Conservation (phyloP, 1,140 invertebrate genomes). For the Nasonia vitripennis region DNA sequence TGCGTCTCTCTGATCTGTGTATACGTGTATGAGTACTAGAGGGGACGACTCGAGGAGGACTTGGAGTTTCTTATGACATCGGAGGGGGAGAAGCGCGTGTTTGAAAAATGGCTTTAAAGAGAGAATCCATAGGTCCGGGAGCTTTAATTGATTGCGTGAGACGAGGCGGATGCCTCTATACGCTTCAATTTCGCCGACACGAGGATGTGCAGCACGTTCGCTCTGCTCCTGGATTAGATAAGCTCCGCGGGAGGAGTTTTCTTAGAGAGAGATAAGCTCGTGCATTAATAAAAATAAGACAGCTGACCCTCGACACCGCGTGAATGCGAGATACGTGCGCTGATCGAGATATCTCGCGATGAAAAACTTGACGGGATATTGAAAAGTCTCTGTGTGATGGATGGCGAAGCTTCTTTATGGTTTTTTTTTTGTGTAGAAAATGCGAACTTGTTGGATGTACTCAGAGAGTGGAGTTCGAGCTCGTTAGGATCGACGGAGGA, state of each 20-base stretch:
- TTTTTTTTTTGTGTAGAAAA: no score
- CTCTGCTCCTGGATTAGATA: background rate
- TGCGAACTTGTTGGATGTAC: background rate
- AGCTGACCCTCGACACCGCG: background rate
- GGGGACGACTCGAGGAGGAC: no score
- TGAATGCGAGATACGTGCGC: no score
- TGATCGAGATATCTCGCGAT: background rate
- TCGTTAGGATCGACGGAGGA: no score
- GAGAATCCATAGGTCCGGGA: no score
- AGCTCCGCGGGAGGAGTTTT: background rate
- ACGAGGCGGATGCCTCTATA: background rate
- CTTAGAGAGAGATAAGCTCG: background rate
- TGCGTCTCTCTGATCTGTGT: background rate
- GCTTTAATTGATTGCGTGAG: background rate
- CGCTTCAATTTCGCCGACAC: background rate
- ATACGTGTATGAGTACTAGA: no score
- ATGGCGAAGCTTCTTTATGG: background rate
- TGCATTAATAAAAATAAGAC: slow-evolving; percentile 1
- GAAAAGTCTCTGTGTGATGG: background rate
- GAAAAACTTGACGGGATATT: slow-evolving; percentile 1
- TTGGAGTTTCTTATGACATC: no score
- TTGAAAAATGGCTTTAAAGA: background rate
- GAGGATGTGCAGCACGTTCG: background rate
- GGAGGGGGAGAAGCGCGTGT: background rate
- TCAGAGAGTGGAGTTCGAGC: no score